Evolutionary conservation across 2,797 vertebrate species (phyloP), one percentile per base, ranked within the genome.

Genomic region (Cirrhinus mrigala): DNA sequence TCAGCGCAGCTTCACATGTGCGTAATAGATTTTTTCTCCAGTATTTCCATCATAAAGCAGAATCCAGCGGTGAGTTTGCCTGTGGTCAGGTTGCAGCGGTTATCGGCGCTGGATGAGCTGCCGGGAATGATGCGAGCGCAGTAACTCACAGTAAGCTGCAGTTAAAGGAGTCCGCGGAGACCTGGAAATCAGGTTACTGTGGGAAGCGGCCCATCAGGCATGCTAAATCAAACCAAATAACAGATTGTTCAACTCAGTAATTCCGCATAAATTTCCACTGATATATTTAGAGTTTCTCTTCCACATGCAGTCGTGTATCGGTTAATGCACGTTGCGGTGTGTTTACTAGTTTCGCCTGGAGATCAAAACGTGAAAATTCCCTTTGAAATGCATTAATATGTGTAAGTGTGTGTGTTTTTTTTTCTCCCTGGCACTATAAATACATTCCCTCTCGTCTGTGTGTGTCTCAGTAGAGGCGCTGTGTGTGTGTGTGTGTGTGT

Each of bases 371-470:
- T 84, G 60, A 18, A 87, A 87, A 89, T 85, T 77, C 81, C 58
- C 81, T 85, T 85, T 73, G 86, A 87, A 91, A 87, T 83, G 73
- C 84, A 87, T 85, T 87, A 69, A 37, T 71, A 52, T 79, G 74
- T 76, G 62, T 46, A 79, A 79, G 33, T 69, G 80, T 84, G 40
- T 69, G 81, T 24, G 40, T 33, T 37, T 79, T 29, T 29, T 75
- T 75, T 29, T 27, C n/a, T 80, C 81, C 50, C 18, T 79, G 50
- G 48, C 22, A 68, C 88, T 89, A 88, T 86, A 89, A 89, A 87
- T 88, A 88, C 83, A 78, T 70, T 79, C 24, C 20, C 62, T 58
- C 58, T 68, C 80, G 11, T 37, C 44, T 79, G 37, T 50, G 76
- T 79, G 68, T 82, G 69, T 78, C 54, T 82, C 24, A 6, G 81